These are phyloP conservation scores for Isoperla grammatica DNA, from an alignment of 2,888 invertebrate species.

Conservation along the genomic window DNA sequence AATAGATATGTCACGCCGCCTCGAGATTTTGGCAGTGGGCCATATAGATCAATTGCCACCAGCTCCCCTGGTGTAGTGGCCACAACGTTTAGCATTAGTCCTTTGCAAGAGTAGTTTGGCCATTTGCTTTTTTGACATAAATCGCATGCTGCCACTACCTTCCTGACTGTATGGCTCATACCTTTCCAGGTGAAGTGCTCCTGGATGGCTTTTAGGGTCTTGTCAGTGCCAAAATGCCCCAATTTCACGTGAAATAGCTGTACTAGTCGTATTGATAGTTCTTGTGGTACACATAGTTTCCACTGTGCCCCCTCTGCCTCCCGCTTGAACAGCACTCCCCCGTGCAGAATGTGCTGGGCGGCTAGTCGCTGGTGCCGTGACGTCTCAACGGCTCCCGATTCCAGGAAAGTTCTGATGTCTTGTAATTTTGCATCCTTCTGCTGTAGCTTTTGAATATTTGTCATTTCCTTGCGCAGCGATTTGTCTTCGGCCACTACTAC, in stretches of 20 bases:
- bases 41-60: background rate
- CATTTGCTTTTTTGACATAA: background rate
- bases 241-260: background rate
- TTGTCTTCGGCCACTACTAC: background rate
- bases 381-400: too few relatives aligned
- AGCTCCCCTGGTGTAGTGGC: too few relatives aligned
- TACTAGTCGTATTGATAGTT: background rate
- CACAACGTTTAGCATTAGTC: too few relatives aligned
- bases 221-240: background rate
- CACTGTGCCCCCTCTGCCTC: too few relatives aligned
- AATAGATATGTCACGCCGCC: background rate
- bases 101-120: too few relatives aligned
- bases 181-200: background rate
- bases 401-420: too few relatives aligned
- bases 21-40: background rate
- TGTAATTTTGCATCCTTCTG: background rate
- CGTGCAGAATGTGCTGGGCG: too few relatives aligned
- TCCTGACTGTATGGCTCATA: background rate
- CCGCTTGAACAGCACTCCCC: too few relatives aligned
- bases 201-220: background rate
- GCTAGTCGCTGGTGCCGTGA: too few relatives aligned
- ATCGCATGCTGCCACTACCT: background rate
- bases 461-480: background rate
- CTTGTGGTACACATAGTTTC: too few relatives aligned
- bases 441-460: background rate